Base-by-base conservation (phyloP, 2,797 vertebrate species). In the Etheostoma perlongum region DNA sequence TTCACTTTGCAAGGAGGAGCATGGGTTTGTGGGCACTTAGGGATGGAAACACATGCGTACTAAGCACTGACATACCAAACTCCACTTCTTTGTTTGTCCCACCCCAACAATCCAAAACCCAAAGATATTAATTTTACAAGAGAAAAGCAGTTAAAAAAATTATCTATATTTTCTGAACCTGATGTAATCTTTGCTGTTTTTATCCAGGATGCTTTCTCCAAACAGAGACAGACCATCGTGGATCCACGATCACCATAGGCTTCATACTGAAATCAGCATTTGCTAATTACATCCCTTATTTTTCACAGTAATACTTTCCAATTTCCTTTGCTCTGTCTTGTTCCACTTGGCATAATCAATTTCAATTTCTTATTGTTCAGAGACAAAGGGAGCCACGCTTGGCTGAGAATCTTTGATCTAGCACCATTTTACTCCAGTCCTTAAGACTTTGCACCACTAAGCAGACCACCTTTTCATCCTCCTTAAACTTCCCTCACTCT, bases 261-360 rank as follows among this genome's bases (percentile, higher is more conserved):
- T 66, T 79, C 54, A 42, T n/a, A 40, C 47, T 64, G 66, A 67
- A 80, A 85, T 75, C 78, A 53, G 54, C 40, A 58, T 44, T 57
- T 36, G 61, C 65, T 70, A 79, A 89, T 67, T 65, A 48, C 64
- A 66, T 47, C 46, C 72, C 72, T 72, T 72, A 62, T 74, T 72
- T 81, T 64, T 69, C 67, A 60, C 36, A 46, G 63, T 79, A 85
- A 88, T 89, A 79, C 91, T 90, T 91, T 91, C 80, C 90, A 88
- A 81, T 92, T 91, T 91, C 88, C 85, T 86, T 83, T 85, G 23
- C 80, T 57, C 74, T 79, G 85, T 85, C 87, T 90, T 85, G 86
- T 90, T 90, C 88, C 85, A 85, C 88, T 90, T 88, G 86, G 79
- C 83, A 77, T 81, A 84, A 94, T 94, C 88, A 88, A 91, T 91